A percentile compares a stretch with the other conserved stretches of the same genome.
These are phyloP conservation scores for Oreochromis mossambicus DNA, from an alignment of 2,797 vertebrate genomes.

Conservation along the genomic window DNA sequence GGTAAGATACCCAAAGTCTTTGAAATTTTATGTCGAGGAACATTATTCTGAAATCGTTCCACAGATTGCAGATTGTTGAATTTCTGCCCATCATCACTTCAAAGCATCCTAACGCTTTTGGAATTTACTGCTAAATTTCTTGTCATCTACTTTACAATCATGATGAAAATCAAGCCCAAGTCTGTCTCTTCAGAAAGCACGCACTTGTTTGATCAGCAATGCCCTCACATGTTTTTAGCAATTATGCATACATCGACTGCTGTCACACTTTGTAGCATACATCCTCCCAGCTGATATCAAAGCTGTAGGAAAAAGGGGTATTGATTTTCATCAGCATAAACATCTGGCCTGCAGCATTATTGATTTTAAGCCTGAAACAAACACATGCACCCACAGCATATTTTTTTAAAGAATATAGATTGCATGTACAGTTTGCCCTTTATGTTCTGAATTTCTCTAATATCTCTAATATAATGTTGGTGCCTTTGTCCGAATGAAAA, in stretches of 20 bases:
- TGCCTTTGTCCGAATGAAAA: not conserved
- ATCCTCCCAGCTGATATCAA: constrained; percentile 1
- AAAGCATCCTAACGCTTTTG: not conserved
- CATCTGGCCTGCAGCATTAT: constrained; percentile 52
- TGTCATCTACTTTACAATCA: not conserved
- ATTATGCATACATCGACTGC: not conserved
- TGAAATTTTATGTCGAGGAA: not conserved
- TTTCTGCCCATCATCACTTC: not conserved
- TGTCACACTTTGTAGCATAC: not conserved
- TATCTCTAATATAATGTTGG: not conserved
- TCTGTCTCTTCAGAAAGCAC: not conserved
- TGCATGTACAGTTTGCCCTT: not conserved
- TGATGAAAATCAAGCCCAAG: not conserved
- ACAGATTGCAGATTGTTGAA: not conserved
- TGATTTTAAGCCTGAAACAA: constrained; percentile 41
- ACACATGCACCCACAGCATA: constrained; percentile 11
- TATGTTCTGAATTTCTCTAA: not conserved
- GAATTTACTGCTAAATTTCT: not conserved
- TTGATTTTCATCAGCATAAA: constrained; percentile 62
- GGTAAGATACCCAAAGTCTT: not conserved
- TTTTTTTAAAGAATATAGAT: constrained; percentile 21
- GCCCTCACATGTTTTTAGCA: not conserved
- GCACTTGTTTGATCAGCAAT: not conserved
- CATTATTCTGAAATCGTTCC: not conserved
- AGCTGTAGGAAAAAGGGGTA: constrained; percentile 41